These are phyloP conservation scores for Neuroterus valhalla DNA, from an alignment of 1,140 invertebrate genomes.

Conservation along the genomic window DNA sequence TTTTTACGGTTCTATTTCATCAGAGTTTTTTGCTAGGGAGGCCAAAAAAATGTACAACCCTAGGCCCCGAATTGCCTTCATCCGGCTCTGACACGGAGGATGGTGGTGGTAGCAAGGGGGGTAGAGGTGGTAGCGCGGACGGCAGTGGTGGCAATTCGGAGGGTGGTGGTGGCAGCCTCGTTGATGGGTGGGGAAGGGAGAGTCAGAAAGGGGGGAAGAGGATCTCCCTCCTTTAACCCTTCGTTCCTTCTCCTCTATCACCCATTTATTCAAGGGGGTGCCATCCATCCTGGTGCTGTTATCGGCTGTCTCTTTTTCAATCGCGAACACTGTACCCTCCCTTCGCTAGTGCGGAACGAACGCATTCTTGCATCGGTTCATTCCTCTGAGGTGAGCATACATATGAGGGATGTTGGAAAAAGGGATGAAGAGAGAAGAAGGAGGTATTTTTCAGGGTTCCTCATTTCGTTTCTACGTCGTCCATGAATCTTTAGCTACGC, in stretches of 20 bases:
- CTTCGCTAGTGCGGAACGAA: conserved; percentile 40
- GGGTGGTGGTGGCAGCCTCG: no score
- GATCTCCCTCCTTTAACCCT: conserved; percentile 51
- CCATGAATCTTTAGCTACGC: conserved; percentile 21
- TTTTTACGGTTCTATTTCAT: no score
- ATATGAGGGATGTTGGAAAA: conserved; percentile 26
- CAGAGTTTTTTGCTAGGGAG: no score
- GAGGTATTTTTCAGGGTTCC: not conserved
- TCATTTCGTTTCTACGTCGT: conserved; percentile 17
- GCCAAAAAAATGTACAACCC: no score
- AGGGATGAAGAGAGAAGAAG: not conserved
- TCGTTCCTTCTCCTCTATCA: conserved; percentile 50
- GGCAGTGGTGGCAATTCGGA: no score
- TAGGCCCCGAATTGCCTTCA: no score
- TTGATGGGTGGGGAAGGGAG: no score
- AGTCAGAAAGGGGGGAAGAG: conserved; percentile 64
- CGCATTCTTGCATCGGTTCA: conserved; percentile 33
- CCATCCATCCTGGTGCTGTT: conserved; percentile 57
- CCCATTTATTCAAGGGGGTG: conserved; percentile 4
- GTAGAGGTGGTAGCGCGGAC: no score
- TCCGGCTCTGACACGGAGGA: no score
- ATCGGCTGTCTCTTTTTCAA: conserved; percentile 66
- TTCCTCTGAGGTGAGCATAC: conserved; percentile 33
- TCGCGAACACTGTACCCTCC: conserved; percentile 47
- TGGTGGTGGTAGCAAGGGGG: no score